phyloP scores from a whole-genome alignment of 2,113 vertebrate species.

The Donacobius atricapilla region DNA sequence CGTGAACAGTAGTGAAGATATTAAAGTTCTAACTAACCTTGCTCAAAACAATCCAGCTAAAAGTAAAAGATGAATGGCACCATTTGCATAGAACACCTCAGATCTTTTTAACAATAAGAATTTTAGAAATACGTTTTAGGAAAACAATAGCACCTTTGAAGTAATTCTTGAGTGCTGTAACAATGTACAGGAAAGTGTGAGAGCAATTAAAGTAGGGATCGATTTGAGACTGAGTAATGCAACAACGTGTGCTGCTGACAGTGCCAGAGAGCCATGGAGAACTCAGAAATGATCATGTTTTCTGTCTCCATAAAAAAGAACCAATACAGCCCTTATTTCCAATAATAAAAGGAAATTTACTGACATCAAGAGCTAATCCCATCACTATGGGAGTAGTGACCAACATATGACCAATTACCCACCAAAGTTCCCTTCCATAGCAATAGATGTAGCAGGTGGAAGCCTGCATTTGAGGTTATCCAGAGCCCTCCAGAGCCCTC shows the following conservation, averaged over 20 bases:
- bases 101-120: neutral
- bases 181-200: neutral
- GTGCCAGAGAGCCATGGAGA: neutral
- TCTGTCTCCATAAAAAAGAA: neutral
- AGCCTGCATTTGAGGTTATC: neutral
- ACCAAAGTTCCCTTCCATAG: neutral
- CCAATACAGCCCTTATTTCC: neutral
- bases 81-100: conserved; percentile 23
- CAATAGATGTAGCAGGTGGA: neutral
- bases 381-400: neutral
- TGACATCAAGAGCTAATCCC: neutral
- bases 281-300: neutral
- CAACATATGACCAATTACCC: neutral
- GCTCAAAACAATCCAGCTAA: neutral
- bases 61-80: neutral
- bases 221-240: conserved; percentile 2
- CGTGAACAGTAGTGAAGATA: neutral
- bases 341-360: neutral
- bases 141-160: conserved; percentile 41
- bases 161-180: neutral
- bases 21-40: neutral
- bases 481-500: neutral
- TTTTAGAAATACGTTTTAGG: neutral
- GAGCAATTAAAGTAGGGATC: conserved; percentile 10
- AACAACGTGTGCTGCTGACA: neutral